These are phyloP conservation scores for Erythrocercus mccallii DNA, from an alignment of 2,113 vertebrate genomes.

Conservation along the genomic window DNA sequence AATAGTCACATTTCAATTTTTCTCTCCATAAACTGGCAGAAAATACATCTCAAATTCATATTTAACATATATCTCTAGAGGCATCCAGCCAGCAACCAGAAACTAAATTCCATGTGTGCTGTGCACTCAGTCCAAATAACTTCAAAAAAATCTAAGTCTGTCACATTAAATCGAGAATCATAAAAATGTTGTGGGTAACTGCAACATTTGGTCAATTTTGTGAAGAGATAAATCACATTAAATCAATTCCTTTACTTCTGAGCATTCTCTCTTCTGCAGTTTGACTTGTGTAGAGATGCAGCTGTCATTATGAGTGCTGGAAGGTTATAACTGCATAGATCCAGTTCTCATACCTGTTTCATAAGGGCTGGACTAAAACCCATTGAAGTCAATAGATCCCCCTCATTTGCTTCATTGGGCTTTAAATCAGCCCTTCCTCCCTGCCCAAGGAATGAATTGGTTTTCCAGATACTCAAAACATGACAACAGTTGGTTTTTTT, in stretches of 20 bases:
- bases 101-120: not conserved
- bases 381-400: not conserved
- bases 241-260: not conserved
- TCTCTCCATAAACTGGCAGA: not conserved
- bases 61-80: not conserved
- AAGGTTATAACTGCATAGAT: not conserved
- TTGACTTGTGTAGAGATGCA: not conserved
- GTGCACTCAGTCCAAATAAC: not conserved
- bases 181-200: not conserved
- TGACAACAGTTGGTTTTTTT: not conserved
- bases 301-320: not conserved
- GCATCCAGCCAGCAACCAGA: not conserved
- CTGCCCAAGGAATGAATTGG: not conserved
- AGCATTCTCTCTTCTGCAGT: not conserved
- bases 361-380: not conserved
- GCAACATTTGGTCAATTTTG: not conserved
- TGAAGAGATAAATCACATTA: not conserved
- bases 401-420: not conserved
- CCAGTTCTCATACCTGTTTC: not conserved
- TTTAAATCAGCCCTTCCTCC: not conserved
- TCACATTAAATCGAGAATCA: not conserved
- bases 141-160: not conserved
- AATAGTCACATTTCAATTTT: not conserved
- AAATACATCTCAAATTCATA: not conserved
- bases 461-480: not conserved